Evolutionary conservation across 2,888 invertebrate genomes (phyloP).

Genomic region (Synergus laeviventris): DNA sequence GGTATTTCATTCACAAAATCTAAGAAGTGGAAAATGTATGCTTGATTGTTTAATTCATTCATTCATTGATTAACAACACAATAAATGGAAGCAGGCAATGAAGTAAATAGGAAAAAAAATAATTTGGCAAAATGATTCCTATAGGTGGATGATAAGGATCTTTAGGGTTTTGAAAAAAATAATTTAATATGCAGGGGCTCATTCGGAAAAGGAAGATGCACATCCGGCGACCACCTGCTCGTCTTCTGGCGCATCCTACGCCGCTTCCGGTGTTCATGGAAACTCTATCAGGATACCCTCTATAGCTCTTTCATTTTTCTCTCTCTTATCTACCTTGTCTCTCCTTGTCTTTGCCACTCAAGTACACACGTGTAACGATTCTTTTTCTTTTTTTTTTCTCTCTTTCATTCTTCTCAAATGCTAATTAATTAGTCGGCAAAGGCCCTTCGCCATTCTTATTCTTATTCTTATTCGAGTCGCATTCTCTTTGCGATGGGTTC

Average conservation of each 20-base stretch:
- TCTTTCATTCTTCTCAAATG: constrained; percentile 36
- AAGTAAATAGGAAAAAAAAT: not conserved
- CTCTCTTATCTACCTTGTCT: constrained; percentile 20
- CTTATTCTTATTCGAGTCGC: constrained; percentile 39
- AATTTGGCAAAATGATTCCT: not conserved
- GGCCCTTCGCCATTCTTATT: constrained; percentile 15
- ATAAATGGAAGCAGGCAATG: not conserved
- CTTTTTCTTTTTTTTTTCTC: constrained; percentile 7
- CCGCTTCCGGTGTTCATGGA: constrained; percentile 72
- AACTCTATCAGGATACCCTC: constrained; percentile 47
- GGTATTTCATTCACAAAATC: not conserved
- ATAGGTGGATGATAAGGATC: not conserved
- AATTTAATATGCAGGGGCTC: constrained; percentile 67
- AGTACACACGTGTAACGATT: constrained; percentile 21
- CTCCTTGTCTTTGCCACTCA: constrained; percentile 23
- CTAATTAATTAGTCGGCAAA: constrained; percentile 33
- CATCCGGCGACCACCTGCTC: constrained; percentile 73
- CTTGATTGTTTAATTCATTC: too few relatives aligned
- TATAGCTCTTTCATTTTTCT: constrained; percentile 34
- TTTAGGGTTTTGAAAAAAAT: not conserved
- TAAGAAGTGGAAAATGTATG: not conserved
- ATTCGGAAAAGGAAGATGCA: constrained; percentile 73
- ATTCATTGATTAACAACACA: too few relatives aligned
- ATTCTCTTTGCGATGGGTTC: constrained; percentile 40
- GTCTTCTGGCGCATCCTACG: constrained; percentile 66